Conservation (phyloP, 2,888 invertebrate species). For the Keiferia lycopersicella region DNA sequence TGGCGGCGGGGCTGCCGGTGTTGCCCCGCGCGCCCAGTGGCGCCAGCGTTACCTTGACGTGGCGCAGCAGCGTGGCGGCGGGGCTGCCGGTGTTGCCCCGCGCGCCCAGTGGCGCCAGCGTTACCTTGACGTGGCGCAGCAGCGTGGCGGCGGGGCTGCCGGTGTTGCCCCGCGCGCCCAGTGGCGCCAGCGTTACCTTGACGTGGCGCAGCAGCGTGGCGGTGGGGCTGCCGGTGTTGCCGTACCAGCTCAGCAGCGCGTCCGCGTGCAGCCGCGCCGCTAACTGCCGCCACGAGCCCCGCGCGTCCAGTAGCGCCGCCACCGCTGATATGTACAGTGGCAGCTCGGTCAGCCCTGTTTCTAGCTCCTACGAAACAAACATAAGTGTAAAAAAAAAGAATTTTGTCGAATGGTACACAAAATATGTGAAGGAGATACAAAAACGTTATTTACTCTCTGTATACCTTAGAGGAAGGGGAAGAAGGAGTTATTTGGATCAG, state of each 20-base stretch:
- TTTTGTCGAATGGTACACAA: too few relatives aligned
- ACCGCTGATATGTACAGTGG: not conserved
- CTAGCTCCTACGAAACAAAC: not conserved
- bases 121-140: slow-evolving; percentile 54
- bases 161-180: too few relatives aligned
- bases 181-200: slow-evolving; percentile 50
- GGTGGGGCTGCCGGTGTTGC: not conserved
- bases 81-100: slow-evolving; percentile 65
- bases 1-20: too few relatives aligned
- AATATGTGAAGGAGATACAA: too few relatives aligned
- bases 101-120: too few relatives aligned
- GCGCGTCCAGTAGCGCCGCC: slow-evolving; percentile 70
- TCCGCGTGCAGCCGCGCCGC: slow-evolving; percentile 64
- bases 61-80: slow-evolving; percentile 79
- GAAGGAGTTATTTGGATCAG: too few relatives aligned
- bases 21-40: too few relatives aligned
- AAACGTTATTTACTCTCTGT: too few relatives aligned
- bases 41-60: slow-evolving; percentile 58
- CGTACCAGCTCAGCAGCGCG: not conserved
- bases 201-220: slow-evolving; percentile 54
- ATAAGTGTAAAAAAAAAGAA: too few relatives aligned
- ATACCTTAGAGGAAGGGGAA: too few relatives aligned
- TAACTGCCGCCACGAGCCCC: slow-evolving; percentile 82
- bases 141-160: too few relatives aligned
- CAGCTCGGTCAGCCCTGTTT: not conserved